A percentile compares a stretch with the other conserved stretches of the same genome.
These are phyloP conservation scores for Eupithecia vulgata DNA, from an alignment of 2,888 invertebrate species.

Conservation along the genomic window DNA sequence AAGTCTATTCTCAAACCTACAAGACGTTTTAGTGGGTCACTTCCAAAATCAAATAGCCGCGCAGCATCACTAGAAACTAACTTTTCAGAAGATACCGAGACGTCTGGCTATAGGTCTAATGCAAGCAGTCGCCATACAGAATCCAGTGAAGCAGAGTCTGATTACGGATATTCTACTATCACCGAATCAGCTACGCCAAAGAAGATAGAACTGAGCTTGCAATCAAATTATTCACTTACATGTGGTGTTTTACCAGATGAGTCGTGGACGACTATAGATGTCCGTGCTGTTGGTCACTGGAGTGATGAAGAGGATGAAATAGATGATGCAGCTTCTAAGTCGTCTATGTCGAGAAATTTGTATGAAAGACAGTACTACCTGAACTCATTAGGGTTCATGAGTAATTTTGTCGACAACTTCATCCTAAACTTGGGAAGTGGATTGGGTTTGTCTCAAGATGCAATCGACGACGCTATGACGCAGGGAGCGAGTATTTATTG, in stretches of 20 bases:
- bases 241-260: slow-evolving; percentile 81
- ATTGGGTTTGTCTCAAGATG: slow-evolving; percentile 82
- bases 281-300: slow-evolving; percentile 68
- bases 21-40: slow-evolving; percentile 60
- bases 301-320: slow-evolving; percentile 73
- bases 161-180: slow-evolving; percentile 86
- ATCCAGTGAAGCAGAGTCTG: slow-evolving; percentile 83
- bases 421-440: slow-evolving; percentile 83
- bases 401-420: slow-evolving; percentile 87
- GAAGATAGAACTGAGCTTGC: slow-evolving; percentile 75
- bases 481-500: slow-evolving; percentile 88
- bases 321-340: slow-evolving; percentile 60
- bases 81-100: slow-evolving; percentile 72
- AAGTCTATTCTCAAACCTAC: slow-evolving; percentile 73
- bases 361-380: slow-evolving; percentile 82
- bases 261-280: slow-evolving; percentile 77
- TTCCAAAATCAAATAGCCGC: slow-evolving; percentile 43
- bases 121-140: slow-evolving; percentile 74
- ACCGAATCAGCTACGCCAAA: slow-evolving; percentile 84
- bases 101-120: slow-evolving; percentile 83
- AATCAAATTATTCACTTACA: slow-evolving; percentile 65
- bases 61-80: slow-evolving; percentile 37
- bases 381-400: slow-evolving; percentile 87
- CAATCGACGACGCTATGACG: slow-evolving; percentile 82
- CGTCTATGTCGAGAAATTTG: slow-evolving; percentile 64